These are phyloP conservation scores for Scaptomyza pallida DNA, from an alignment of 1,140 invertebrate genomes.

Conservation along the genomic window DNA sequence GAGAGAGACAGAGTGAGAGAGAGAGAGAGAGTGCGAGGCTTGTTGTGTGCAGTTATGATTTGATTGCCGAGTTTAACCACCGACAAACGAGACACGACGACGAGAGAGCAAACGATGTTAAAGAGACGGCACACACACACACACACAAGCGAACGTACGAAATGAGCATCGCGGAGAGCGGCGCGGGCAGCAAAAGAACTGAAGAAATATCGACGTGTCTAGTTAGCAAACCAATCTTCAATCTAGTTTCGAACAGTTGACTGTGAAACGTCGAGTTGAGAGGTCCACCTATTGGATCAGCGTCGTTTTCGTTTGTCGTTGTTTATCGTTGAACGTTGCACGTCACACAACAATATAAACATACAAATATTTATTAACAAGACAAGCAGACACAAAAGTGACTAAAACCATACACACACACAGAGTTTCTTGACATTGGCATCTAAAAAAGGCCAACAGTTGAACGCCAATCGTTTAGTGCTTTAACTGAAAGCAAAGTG, in stretches of 20 bases:
- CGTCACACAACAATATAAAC: constrained; percentile 7
- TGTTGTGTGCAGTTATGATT: constrained; percentile 77
- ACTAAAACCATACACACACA: constrained; percentile 13
- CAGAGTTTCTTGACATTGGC: constrained; percentile 14
- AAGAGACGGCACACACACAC: constrained; percentile 49
- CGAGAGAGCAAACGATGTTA: constrained; percentile 59
- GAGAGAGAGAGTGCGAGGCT: constrained; percentile 43
- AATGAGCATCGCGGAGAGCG: constrained; percentile 43
- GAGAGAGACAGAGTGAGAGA: background rate
- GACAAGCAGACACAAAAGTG: constrained; percentile 33
- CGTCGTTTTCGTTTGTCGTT: constrained; percentile 60
- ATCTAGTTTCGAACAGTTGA: constrained; percentile 84
- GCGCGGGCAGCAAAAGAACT: constrained; percentile 76
- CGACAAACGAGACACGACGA: constrained; percentile 76
- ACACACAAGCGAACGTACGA: constrained; percentile 26
- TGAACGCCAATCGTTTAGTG: constrained; percentile 40
- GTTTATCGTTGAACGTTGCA: constrained; percentile 42
- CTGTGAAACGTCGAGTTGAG: constrained; percentile 82
- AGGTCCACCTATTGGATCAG: constrained; percentile 78
- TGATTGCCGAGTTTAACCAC: constrained; percentile 82
- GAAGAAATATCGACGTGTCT: constrained; percentile 84
- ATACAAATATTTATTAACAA: constrained; percentile 31
- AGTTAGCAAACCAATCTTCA: constrained; percentile 84
- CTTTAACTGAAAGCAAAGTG: constrained; percentile 30
- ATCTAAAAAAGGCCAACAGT: background rate